Evolutionary conservation across 2,113 vertebrate genomes (phyloP).

Genomic region (Centropus bengalensis): DNA sequence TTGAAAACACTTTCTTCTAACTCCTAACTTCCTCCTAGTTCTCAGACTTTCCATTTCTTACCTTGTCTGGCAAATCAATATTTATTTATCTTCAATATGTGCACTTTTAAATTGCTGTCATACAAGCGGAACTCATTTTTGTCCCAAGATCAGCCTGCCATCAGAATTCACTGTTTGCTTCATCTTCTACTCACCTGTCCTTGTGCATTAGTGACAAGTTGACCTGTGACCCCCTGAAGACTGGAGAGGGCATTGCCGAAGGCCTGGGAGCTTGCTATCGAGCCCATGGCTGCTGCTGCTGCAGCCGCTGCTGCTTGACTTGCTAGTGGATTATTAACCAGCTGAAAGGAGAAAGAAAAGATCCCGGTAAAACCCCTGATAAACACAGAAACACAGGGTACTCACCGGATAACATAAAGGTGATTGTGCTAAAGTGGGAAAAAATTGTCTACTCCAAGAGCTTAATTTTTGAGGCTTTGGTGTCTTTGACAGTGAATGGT

Average conservation of each 20-base stretch:
- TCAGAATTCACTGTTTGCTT: slow-evolving; percentile 69
- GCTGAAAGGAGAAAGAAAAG: slow-evolving; percentile 79
- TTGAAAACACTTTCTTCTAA: not conserved
- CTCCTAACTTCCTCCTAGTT: not conserved
- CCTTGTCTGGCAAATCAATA: slow-evolving; percentile 70
- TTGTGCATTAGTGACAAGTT: slow-evolving; percentile 99
- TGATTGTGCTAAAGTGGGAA: not conserved
- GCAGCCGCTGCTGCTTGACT: slow-evolving; percentile 93
- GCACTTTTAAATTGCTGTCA: slow-evolving; percentile 71
- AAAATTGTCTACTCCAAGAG: not conserved
- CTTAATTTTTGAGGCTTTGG: not conserved
- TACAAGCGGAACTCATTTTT: slow-evolving; percentile 72
- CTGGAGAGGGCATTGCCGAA: slow-evolving; percentile 94
- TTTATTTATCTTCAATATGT: slow-evolving; percentile 65
- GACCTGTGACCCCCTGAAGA: slow-evolving; percentile 95
- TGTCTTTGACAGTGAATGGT: not conserved
- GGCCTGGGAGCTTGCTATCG: slow-evolving; percentile 92
- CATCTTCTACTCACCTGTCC: slow-evolving; percentile 93
- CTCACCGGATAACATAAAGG: not conserved
- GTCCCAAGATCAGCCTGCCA: slow-evolving; percentile 71
- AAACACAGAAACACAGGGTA: not conserved
- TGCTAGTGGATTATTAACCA: slow-evolving; percentile 93
- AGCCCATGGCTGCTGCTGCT: slow-evolving; percentile 92
- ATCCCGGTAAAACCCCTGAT: slow-evolving; percentile 35
- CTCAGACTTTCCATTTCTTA: slow-evolving; percentile 58